These are phyloP conservation scores for Glaucomys volans DNA, from an alignment of 2,113 vertebrate species.

Conservation along the genomic window DNA sequence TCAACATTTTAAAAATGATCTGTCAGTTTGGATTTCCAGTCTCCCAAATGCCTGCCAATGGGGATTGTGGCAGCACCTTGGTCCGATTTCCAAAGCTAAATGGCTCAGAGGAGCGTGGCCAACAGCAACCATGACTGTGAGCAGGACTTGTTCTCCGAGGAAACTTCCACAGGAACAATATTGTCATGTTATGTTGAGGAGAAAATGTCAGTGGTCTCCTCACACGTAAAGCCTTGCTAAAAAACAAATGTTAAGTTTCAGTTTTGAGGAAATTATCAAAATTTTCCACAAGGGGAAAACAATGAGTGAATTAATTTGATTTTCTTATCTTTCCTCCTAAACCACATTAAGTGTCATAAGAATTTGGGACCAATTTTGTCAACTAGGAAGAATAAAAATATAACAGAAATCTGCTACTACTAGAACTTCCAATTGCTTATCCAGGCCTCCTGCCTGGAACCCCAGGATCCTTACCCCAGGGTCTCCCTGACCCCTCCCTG, in stretches of 20 bases:
- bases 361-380: background rate
- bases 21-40: background rate
- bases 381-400: background rate
- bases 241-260: slow-evolving; percentile 45
- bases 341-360: slow-evolving; percentile 2
- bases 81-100: background rate
- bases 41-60: background rate
- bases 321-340: slow-evolving; percentile 47
- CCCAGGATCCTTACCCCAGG: rapidly evolving
- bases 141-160: slow-evolving; percentile 40
- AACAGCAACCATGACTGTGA: background rate
- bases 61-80: background rate
- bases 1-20: background rate
- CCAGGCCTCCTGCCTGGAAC: background rate
- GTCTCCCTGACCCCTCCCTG: rapidly evolving
- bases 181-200: slow-evolving; percentile 29
- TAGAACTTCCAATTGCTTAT: background rate
- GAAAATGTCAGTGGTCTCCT: slow-evolving; percentile 9
- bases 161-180: slow-evolving; percentile 18
- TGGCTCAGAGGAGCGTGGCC: slow-evolving; percentile 6
- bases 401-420: too few relatives aligned
- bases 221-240: background rate
- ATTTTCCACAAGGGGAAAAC: slow-evolving; percentile 21
- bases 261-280: slow-evolving; percentile 30
- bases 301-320: slow-evolving; percentile 29